phyloP scores from a whole-genome alignment of 2,888 invertebrate genomes.

The Reticulitermes lucifugus region DNA sequence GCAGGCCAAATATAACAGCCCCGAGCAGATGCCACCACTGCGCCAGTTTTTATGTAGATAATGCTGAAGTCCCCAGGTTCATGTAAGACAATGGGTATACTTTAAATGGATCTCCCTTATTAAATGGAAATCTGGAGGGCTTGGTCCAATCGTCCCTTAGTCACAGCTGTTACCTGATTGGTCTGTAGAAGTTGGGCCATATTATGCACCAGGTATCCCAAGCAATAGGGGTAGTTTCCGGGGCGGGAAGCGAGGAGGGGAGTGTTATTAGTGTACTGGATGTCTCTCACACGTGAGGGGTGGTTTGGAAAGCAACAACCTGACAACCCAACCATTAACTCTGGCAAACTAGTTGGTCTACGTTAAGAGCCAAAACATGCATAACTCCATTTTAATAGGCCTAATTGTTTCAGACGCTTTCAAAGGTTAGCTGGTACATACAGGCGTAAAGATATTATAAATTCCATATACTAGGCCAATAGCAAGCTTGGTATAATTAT shows the following conservation, averaged over 20 bases:
- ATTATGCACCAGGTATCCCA: slow-evolving; percentile 38
- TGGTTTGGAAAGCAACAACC: background rate
- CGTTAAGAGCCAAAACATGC: no score
- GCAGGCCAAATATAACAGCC: background rate
- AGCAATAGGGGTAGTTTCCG: background rate
- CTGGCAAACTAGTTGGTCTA: no score
- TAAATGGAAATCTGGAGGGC: slow-evolving; percentile 44
- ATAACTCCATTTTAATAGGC: no score
- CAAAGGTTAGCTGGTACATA: no score
- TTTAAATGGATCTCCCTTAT: slow-evolving; percentile 36
- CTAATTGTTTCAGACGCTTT: no score
- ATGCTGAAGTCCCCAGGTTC: background rate
- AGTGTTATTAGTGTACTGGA: background rate
- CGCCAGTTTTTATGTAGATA: background rate
- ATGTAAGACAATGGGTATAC: slow-evolving; percentile 8
- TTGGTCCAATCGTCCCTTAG: slow-evolving; percentile 38
- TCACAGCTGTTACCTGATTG: slow-evolving; percentile 43
- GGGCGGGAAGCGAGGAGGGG: background rate
- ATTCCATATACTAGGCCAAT: no score
- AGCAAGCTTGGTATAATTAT: no score
- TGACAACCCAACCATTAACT: no score
- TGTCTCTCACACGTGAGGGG: background rate
- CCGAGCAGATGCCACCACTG: background rate
- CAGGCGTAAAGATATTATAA: no score
- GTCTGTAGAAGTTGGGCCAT: slow-evolving; percentile 17